Conservation (phyloP, 2,888 invertebrate species). For the Drosophila kambysellisi region DNA sequence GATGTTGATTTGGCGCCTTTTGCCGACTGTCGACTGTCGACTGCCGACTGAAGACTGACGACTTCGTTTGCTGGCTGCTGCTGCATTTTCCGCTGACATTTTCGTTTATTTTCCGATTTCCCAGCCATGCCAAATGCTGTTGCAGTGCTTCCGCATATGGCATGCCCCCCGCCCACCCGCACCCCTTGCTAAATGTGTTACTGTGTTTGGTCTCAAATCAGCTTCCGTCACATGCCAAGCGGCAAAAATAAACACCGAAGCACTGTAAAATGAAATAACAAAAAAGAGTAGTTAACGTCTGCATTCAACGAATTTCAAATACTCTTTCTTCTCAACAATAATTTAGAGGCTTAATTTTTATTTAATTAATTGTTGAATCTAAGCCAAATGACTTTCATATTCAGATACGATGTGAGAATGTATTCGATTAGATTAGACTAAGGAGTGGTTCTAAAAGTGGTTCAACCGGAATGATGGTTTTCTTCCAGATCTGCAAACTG, state of each 20-base stretch:
- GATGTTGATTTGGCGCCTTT: slow-evolving; percentile 76
- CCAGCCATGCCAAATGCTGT: slow-evolving; percentile 68
- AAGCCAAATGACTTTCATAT: background rate
- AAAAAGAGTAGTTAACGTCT: slow-evolving; percentile 7
- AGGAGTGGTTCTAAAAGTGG: too few relatives aligned
- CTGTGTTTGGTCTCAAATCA: slow-evolving; percentile 80
- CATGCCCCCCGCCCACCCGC: background rate
- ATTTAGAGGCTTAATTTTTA: background rate
- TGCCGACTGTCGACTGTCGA: slow-evolving; percentile 40
- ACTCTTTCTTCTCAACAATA: slow-evolving; percentile 1
- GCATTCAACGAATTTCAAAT: background rate
- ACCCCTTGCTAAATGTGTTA: slow-evolving; percentile 71
- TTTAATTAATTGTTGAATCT: background rate
- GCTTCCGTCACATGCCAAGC: slow-evolving; percentile 80
- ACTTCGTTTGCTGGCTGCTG: slow-evolving; percentile 35
- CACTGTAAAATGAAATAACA: slow-evolving; percentile 31
- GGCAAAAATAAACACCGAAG: slow-evolving; percentile 73
- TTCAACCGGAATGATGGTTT: too few relatives aligned
- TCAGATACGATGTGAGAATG: background rate
- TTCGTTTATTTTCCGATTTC: slow-evolving; percentile 80
- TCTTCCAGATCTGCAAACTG: rapidly evolving
- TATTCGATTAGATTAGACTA: background rate
- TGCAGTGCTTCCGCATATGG: slow-evolving; percentile 65
- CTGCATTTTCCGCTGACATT: slow-evolving; percentile 76
- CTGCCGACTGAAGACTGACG: slow-evolving; percentile 24